Percentiles rank a stretch among this genome's conserved stretches.
Conservation (phyloP, 2,797 vertebrate species). For the Uromys caudimaculatus region DNA sequence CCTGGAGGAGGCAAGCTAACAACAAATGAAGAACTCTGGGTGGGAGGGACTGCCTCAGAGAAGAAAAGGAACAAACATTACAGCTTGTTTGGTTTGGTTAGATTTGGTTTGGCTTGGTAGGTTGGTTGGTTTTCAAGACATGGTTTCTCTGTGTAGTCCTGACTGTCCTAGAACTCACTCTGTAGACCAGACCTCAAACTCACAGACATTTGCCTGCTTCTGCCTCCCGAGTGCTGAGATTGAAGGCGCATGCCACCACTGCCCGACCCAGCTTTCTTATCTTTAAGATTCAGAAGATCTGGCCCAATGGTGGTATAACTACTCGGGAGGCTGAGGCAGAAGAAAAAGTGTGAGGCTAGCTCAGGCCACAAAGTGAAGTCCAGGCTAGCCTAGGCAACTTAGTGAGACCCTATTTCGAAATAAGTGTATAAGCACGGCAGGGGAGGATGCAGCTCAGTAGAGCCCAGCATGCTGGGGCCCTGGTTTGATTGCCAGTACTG, state of each 20-base stretch:
- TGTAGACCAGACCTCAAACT: background rate
- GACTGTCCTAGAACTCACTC: background rate
- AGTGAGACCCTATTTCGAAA: background rate
- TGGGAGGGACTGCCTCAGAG: background rate
- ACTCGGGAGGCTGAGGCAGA: background rate
- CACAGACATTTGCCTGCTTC: background rate
- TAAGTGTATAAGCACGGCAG: background rate
- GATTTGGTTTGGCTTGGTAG: background rate
- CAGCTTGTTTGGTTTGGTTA: background rate
- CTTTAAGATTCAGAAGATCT: background rate
- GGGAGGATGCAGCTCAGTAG: too few relatives aligned
- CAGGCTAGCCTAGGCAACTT: background rate
- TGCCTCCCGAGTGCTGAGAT: background rate
- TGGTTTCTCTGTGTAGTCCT: background rate
- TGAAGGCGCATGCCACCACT: background rate
- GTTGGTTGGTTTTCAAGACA: background rate
- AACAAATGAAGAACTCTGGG: background rate
- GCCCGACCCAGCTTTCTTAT: background rate
- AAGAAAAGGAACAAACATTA: background rate
- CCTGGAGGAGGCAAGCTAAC: background rate
- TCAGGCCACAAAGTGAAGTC: background rate
- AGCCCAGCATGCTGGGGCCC: background rate
- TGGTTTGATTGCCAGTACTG: background rate
- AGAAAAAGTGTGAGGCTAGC: background rate
- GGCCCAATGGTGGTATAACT: background rate